Base-by-base conservation (phyloP, 53 echinoderm and acorn worm species). In the Crossaster papposus region DNA sequence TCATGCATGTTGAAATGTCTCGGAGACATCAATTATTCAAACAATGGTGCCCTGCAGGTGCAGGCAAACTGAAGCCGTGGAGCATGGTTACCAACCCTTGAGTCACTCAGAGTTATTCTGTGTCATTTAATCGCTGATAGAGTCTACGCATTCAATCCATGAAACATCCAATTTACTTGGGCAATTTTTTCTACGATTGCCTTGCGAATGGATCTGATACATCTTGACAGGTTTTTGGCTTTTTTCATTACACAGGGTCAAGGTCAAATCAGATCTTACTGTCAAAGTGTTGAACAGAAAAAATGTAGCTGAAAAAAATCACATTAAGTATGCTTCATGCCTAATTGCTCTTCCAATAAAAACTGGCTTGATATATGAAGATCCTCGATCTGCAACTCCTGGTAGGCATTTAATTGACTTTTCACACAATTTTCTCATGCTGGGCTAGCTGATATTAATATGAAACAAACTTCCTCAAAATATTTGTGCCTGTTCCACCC, bases 1-100 rank as follows among this genome's bases (percentile, higher is more conserved):
- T 73, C 53, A 73, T 32, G 85, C 85, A 85, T 85, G 85, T 85
- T 72, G 52, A 85, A 85, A 53, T 68, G 85, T 73, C 81, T 64
- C n/a, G 12, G 81, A 64, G 81, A 62, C 36, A 81, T 81, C 81
- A 64, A 81, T 81, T 36, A 58, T n/a, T n/a, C 58, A 74, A 74
- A 81, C 35, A 29, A 23, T 63, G 65, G 81, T 64, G 54, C 81
- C 81, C 24, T 23, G 81, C 64, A 22, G 51, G 34, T 81, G 64
- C 64, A 24, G n/a, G 22, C 36, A 37, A 37, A 51, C 38, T 14
- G 44, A 44, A 44, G 6, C 44, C 51, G 15, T 0, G 58, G 17
- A 3, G 58, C 80, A 8, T 32, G 64, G 36, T n/a, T 7, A 44
- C 65, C 64, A 35, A 23, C 20, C 36, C 36, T 37, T 35, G 23